Evolutionary conservation across 92 coral and sea anemone species (phyloP), one percentile per base, ranked within the genome.

Genomic region (Porites cylindrica): DNA sequence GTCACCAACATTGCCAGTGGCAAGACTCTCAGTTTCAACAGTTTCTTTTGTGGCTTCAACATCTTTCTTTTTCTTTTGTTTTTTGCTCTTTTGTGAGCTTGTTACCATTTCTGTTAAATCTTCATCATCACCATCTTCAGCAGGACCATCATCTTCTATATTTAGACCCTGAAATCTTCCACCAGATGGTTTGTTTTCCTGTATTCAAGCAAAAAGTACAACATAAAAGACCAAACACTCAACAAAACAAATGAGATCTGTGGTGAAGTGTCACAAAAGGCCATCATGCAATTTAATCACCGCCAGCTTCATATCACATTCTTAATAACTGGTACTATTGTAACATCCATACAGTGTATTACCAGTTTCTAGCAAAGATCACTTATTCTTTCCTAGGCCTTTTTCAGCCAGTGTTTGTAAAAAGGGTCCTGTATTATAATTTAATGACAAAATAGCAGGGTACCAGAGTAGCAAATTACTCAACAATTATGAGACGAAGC

Each of bases 21-120:
- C 38, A 73, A 80, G 75, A 38, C 54, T 75, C 18, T 56, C 75
- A 56, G 82, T 63, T 38, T 85, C 51, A 4, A 13, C 77, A 23
- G 38, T 78, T 70, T 64, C 79, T 53, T 74, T 38, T 23, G 50
- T 64, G 74, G 16, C 23, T 20, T 73, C 87, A 16, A 8, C 61
- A 18, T 89, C 80, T 82, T 91, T 93, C 64, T 84, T 81, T 86
- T 88, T 95, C 83, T 90, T 95, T n/a, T 90, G 93, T 71, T 93
- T 94, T 76, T 94, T 95, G 21, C 71, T 79, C 79, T 95, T 92
- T 89, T 80, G 80, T 62, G 81, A 51, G 80, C 64, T 80, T 56
- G 66, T 76, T 9, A 47, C 83, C 82, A 77, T 89, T 47, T 62
- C 63, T 11, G 59, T n/a, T 16, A 32, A 50, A 68, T 68, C 80